phyloP scores from a whole-genome alignment of 2,113 vertebrate genomes.

The Grammomys surdaster region DNA sequence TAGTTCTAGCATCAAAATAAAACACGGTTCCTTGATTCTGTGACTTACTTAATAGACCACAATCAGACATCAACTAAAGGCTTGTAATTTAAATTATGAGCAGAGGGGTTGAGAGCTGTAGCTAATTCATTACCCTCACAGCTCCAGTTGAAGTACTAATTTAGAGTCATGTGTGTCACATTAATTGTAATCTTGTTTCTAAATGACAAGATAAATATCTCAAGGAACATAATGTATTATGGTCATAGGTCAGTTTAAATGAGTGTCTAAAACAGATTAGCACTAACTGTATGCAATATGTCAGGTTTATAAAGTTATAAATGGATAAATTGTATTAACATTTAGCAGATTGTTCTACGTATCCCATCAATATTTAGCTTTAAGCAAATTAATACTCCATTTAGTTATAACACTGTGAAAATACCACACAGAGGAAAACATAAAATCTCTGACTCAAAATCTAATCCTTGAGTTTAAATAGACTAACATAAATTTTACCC shows the following conservation, averaged over 20 bases:
- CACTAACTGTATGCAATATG: constrained; percentile 86
- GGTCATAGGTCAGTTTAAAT: constrained; percentile 88
- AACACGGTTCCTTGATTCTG: constrained; percentile 71
- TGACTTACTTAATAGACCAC: constrained; percentile 77
- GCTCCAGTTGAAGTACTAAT: constrained; percentile 87
- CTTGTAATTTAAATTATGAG: constrained; percentile 87
- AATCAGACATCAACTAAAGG: constrained; percentile 78
- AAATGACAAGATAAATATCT: constrained; percentile 90
- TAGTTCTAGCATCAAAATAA: constrained; percentile 77
- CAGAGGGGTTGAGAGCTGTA: constrained; percentile 84
- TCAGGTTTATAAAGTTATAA: constrained; percentile 86
- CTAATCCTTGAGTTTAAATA: constrained; percentile 10
- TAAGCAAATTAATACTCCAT: constrained; percentile 76
- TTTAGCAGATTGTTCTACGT: constrained; percentile 85
- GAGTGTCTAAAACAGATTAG: constrained; percentile 88
- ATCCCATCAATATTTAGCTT: constrained; percentile 79
- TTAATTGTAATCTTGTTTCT: constrained; percentile 89
- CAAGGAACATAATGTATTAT: constrained; percentile 87
- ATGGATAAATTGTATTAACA: constrained; percentile 86
- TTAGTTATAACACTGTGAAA: constrained; percentile 67
- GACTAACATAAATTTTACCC: not conserved
- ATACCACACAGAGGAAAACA: constrained; percentile 36
- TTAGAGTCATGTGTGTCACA: constrained; percentile 87
- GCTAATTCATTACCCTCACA: constrained; percentile 89
- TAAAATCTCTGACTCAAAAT: constrained; percentile 54